Evolutionary conservation across 2,113 vertebrate genomes (phyloP).

Genomic region (Phocoena sinus): DNA sequence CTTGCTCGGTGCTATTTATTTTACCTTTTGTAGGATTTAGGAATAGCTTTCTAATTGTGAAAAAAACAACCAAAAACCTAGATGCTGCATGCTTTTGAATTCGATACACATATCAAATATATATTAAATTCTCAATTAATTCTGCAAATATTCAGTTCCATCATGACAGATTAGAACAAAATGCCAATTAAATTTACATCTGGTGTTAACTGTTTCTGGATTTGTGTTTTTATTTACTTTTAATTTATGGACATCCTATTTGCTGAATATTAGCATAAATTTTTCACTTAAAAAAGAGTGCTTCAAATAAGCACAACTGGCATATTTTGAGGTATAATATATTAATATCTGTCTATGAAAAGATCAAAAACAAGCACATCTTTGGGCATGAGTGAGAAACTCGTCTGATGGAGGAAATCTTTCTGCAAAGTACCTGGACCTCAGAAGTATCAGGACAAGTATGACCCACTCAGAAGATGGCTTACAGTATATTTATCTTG

Average conservation of each 20-base stretch:
- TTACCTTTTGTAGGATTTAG: slow-evolving; percentile 14
- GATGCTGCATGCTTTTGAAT: not conserved
- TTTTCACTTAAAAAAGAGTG: not conserved
- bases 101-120: not conserved
- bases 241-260: not conserved
- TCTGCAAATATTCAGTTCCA: slow-evolving; percentile 12
- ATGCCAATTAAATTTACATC: slow-evolving; percentile 17
- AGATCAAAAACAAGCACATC: not conserved
- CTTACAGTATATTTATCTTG: slow-evolving; percentile 70
- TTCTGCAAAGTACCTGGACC: slow-evolving; percentile 8
- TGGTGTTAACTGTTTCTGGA: not conserved
- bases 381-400: not conserved
- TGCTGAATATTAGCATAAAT: not conserved
- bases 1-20: not conserved
- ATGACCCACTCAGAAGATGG: slow-evolving; percentile 62
- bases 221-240: slow-evolving; percentile 32
- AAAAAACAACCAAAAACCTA: not conserved
- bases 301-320: not conserved
- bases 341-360: slow-evolving; percentile 6
- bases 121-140: slow-evolving; percentile 20
- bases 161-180: slow-evolving; percentile 19
- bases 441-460: slow-evolving; percentile 47
- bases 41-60: not conserved
- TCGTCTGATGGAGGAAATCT: slow-evolving; percentile 14
- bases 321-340: not conserved